Evolutionary conservation across 2,797 vertebrate species (phyloP), one percentile per base, ranked within the genome.

Genomic region (Amblyopsis hoosieri): DNA sequence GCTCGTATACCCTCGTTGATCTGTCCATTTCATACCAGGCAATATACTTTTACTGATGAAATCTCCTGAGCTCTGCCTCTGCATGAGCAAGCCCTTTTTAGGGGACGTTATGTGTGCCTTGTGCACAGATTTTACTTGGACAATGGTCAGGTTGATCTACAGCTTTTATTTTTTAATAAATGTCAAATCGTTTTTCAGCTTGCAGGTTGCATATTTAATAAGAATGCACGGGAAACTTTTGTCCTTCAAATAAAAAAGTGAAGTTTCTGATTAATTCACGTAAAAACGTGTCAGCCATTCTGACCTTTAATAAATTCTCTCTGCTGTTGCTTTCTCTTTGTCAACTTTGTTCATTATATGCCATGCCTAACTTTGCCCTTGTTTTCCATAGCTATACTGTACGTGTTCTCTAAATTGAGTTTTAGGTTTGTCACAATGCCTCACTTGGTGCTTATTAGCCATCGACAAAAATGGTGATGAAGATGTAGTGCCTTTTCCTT

Each of bases 271-370:
- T 78, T 46, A 62, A 79, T 67, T 73, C 47, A 55, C 51, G 79
- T 68, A 58, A 84, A 82, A 83, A 73, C 37, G 53, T 55, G 64
- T 58, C 33, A 57, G 67, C 54, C 51, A 66, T 15, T n/a, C 62
- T 82, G 77, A 84, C 78, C 76, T 90, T 86, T 82, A 80, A 75
- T 75, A 69, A 77, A 80, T 78, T 62, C 55, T 60, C 14, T 70
- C 56, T 65, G 64, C 46, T 48, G 10, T 75, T 55, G 19, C 46
- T 52, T 51, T 60, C 58, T 57, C 59, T 67, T 29, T 47, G 55
- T 65, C 66, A 51, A 56, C 68, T 65, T 52, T 2, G 9, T 64
- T 76, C 69, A 70, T 82, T 69, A 73, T 75, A 70, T 71, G 63
- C 63, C 71, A 68, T 60, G 61, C 53, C 49, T 17, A 33, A 67